These are phyloP conservation scores for Lucilia sericata DNA, from an alignment of 1,140 invertebrate genomes.

Conservation along the genomic window DNA sequence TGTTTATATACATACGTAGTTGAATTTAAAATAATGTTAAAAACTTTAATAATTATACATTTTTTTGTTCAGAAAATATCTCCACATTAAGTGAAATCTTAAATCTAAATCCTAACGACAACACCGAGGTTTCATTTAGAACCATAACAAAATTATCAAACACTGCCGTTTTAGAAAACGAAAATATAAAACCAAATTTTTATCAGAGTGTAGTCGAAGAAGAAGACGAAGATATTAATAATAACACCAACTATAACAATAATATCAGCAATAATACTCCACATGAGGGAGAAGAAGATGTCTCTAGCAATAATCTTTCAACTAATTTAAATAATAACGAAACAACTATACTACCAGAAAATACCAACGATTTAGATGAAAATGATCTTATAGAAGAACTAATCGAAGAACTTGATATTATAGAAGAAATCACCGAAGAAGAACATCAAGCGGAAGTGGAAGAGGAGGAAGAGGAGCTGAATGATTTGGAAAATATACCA, in stretches of 20 bases:
- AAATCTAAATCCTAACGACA: background rate
- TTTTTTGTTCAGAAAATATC: background rate
- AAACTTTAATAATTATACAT: background rate
- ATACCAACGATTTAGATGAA: slow-evolving; percentile 42
- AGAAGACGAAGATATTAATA: background rate
- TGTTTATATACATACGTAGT: too few relatives aligned
- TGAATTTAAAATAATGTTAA: too few relatives aligned
- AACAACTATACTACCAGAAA: background rate
- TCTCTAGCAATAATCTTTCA: background rate
- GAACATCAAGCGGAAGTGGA: background rate
- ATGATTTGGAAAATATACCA: slow-evolving; percentile 25
- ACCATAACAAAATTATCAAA: slow-evolving; percentile 28
- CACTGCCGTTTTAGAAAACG: slow-evolving; percentile 44
- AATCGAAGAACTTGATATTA: slow-evolving; percentile 38
- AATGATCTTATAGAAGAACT: slow-evolving; percentile 39
- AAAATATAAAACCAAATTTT: slow-evolving; percentile 6
- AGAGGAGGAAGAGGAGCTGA: background rate
- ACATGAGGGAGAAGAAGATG: background rate
- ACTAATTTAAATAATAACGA: background rate
- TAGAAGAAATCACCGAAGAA: slow-evolving; percentile 36
- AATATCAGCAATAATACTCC: background rate
- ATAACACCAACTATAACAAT: background rate
- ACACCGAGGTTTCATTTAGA: slow-evolving; percentile 46
- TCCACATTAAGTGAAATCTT: background rate
- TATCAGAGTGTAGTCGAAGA: background rate